Evolutionary conservation across 1,140 invertebrate species (phyloP).

Genomic region (Nylanderia fulva): DNA sequence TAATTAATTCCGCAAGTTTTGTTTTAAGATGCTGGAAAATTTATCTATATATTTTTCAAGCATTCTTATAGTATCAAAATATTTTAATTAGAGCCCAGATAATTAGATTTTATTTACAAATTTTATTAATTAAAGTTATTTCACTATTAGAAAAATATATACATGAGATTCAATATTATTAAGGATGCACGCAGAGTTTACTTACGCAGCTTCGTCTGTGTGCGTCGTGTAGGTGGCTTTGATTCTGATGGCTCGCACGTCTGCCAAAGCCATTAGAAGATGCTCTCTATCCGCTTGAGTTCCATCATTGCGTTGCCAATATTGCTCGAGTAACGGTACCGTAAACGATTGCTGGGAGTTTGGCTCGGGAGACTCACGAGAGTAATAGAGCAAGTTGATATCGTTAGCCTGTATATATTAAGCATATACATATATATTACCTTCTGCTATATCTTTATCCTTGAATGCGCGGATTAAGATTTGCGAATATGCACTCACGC

Average conservation of each 20-base stretch:
- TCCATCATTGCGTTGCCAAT: slow-evolving; percentile 94
- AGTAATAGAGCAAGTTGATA: slow-evolving; percentile 91
- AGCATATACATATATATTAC: background rate
- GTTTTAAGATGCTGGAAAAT: background rate
- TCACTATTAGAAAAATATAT: background rate
- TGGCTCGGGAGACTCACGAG: slow-evolving; percentile 87
- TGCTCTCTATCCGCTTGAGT: slow-evolving; percentile 93
- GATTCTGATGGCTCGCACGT: slow-evolving; percentile 94
- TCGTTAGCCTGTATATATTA: slow-evolving; percentile 88
- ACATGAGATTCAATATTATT: background rate
- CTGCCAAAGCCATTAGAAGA: slow-evolving; percentile 96
- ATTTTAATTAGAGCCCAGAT: background rate
- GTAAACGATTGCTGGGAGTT: slow-evolving; percentile 88
- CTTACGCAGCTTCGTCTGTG: slow-evolving; percentile 91
- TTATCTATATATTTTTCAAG: background rate
- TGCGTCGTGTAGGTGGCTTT: slow-evolving; percentile 96
- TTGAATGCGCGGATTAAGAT: background rate
- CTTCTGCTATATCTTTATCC: slow-evolving; percentile 11
- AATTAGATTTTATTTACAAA: slow-evolving; percentile 5
- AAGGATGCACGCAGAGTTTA: slow-evolving; percentile 59
- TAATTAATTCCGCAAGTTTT: background rate
- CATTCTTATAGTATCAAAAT: background rate
- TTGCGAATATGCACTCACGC: slow-evolving; percentile 85
- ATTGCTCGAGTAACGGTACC: slow-evolving; percentile 92
- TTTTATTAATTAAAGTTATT: background rate